phyloP scores from a whole-genome alignment of 2,113 vertebrate genomes.

The Tonatia bakeri region DNA sequence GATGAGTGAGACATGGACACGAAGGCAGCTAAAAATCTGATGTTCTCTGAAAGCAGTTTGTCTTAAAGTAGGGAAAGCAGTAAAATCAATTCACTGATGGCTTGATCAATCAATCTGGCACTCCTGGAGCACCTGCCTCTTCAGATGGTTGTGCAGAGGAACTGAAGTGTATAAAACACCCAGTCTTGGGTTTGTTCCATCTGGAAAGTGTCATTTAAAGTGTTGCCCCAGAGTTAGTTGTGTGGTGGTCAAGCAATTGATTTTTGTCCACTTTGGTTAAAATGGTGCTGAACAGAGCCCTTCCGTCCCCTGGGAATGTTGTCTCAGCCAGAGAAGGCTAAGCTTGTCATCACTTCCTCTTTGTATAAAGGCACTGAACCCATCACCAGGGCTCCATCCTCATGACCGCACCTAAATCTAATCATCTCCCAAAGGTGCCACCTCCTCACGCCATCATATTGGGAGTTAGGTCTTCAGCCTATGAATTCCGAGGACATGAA shows the following conservation, averaged over 20 bases:
- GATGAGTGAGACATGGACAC: neutral
- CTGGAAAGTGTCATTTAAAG: conserved; percentile 40
- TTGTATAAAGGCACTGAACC: neutral
- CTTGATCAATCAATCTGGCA: conserved; percentile 26
- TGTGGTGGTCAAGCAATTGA: neutral
- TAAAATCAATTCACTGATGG: conserved; percentile 37
- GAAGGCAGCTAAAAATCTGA: neutral
- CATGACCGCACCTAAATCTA: neutral
- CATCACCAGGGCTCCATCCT: neutral
- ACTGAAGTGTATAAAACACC: conserved; percentile 8
- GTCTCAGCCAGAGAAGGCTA: neutral
- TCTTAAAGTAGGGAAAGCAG: conserved; percentile 34
- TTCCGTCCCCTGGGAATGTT: neutral
- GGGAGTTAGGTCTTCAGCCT: neutral
- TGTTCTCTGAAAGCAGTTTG: neutral
- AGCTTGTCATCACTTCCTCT: neutral
- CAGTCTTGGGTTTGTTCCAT: neutral
- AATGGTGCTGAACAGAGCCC: neutral
- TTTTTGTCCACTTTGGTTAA: neutral
- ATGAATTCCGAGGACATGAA: neutral
- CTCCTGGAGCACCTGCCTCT: neutral
- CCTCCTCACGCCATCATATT: neutral
- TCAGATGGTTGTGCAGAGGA: conserved; percentile 16
- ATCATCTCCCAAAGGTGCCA: neutral
- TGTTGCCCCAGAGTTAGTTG: neutral